phyloP scores from a whole-genome alignment of 2,113 vertebrate genomes.

The Oncorhynchus masou region DNA sequence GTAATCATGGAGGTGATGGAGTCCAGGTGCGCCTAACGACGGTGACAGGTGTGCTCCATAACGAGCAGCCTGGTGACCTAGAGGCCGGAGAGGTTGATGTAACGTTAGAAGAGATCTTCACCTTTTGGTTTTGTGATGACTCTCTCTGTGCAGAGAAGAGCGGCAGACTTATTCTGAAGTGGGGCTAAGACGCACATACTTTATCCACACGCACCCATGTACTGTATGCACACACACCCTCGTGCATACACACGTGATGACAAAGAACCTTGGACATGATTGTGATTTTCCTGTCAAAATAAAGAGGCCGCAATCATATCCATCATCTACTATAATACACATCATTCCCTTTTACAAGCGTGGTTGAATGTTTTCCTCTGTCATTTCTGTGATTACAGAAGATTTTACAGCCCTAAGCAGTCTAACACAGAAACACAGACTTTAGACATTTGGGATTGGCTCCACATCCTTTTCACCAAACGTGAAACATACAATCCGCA shows the following conservation, averaged over 20 bases:
- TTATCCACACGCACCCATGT: conserved; percentile 11
- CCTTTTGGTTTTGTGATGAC: neutral
- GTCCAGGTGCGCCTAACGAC: too few relatives aligned
- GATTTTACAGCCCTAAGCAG: neutral
- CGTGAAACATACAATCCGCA: conserved; percentile 25
- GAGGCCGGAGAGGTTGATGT: neutral
- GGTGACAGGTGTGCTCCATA: too few relatives aligned
- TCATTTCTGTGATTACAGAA: conserved; percentile 25
- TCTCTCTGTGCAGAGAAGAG: neutral
- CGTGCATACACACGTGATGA: neutral
- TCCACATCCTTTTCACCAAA: conserved; percentile 16
- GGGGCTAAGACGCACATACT: neutral
- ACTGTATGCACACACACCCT: conserved; percentile 39
- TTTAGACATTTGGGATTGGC: conserved; percentile 18
- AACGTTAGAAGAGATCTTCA: neutral
- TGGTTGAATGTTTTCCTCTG: conserved; percentile 16
- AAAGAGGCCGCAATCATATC: conserved; percentile 12
- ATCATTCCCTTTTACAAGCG: conserved; percentile 1
- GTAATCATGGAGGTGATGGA: too few relatives aligned
- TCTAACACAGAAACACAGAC: neutral
- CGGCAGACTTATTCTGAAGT: too few relatives aligned
- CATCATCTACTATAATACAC: conserved; percentile 7
- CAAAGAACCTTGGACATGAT: neutral
- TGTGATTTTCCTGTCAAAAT: conserved; percentile 23
- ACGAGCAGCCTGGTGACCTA: too few relatives aligned